Evolutionary conservation across 2,888 invertebrate genomes (phyloP), one percentile per base, ranked within the genome.

Genomic region (Theretra japonica): DNA sequence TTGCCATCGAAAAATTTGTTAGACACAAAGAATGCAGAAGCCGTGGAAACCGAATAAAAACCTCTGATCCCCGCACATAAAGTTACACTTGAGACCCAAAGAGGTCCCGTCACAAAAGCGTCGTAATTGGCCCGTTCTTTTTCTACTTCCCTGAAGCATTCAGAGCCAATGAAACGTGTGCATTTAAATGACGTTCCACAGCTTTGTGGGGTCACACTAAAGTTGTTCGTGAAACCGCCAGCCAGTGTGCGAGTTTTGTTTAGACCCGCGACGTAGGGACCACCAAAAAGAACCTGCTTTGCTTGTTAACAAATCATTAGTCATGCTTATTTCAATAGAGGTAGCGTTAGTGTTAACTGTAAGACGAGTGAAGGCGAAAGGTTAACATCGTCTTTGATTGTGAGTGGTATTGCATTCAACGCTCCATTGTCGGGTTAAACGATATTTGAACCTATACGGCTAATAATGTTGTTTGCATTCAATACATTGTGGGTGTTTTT

Each of bases 121-220:
- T 87, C 90, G 92, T 94, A 94, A 94, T 94, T 94, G 94, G 94
- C 94, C 89, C 92, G 93, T 92, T 92, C 94, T 94, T 94, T 93
- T 93, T 92, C 91, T 91, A 92, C 92, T 93, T 92, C 91, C 92
- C 93, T 90, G 90, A 91, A 94, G 93, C 93, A 94, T 94, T 94
- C 93, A 93, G 90, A 93, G 88, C 93, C 94, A 94, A 94, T 94
- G 94, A 94, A 93, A 94, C 94, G 94, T 94, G 94, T 93, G 94
- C 94, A 94, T 94, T 94, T 94, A 94, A 94, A 94, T 94, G 94
- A 94, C 93, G 92, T 92, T 89, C 92, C 89, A 85, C 85, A 81
- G 91, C 94, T 94, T 94, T 94, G 94, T 94, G 92, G 93, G 92
- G 92, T 90, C 91, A 92, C 91, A 92, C 91, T 92, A 91, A 91